These are phyloP conservation scores for Melinaea marsaeus DNA, from an alignment of 2,888 invertebrate genomes.

Conservation along the genomic window DNA sequence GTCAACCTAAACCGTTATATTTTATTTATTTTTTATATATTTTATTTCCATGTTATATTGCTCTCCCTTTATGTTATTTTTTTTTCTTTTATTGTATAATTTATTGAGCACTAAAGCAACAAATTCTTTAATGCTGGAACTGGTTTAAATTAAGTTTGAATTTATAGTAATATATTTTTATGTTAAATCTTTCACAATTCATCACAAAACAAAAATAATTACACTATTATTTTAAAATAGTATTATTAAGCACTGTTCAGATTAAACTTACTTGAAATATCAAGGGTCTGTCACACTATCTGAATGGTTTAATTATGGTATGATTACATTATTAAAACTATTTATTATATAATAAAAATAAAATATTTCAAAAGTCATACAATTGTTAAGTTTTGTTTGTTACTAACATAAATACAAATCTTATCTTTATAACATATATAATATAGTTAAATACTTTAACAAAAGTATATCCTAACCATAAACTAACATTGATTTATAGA, in stretches of 20 bases:
- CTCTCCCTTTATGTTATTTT: slow-evolving; percentile 7
- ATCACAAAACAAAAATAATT: background rate
- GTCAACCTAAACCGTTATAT: slow-evolving; percentile 46
- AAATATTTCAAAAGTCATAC: slow-evolving; percentile 24
- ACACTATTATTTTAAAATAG: slow-evolving; percentile 9
- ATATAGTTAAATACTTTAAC: slow-evolving; percentile 14
- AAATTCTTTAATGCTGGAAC: background rate
- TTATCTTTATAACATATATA: slow-evolving; percentile 18
- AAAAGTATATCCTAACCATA: slow-evolving; percentile 3
- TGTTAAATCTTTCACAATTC: background rate
- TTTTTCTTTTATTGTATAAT: background rate
- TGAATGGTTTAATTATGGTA: slow-evolving; percentile 38
- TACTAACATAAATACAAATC: slow-evolving; percentile 25
- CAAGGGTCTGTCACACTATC: slow-evolving; percentile 37
- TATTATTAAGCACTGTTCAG: slow-evolving; percentile 24
- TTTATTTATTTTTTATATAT: slow-evolving; percentile 41
- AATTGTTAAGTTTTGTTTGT: slow-evolving; percentile 33
- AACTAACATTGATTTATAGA: slow-evolving; percentile 25
- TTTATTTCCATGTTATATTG: slow-evolving; percentile 4
- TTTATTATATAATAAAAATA: slow-evolving; percentile 12
- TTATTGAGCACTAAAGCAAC: background rate
- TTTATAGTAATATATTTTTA: background rate
- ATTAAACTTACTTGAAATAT: slow-evolving; percentile 23
- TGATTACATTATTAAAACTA: slow-evolving; percentile 8
- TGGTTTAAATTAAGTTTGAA: background rate